These are phyloP conservation scores for Scartelaos histophorus DNA, from an alignment of 2,113 vertebrate genomes.

Conservation along the genomic window DNA sequence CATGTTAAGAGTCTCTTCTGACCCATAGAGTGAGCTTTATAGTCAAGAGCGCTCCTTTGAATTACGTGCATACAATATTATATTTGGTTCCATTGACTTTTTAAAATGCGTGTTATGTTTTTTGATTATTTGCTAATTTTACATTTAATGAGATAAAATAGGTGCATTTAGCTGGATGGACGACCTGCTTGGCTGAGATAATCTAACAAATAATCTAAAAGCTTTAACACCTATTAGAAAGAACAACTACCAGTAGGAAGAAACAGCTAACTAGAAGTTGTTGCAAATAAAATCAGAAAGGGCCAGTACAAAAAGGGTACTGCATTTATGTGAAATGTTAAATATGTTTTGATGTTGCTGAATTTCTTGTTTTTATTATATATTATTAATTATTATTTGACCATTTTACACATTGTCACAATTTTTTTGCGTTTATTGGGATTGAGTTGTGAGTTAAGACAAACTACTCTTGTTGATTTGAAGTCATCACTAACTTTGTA, in stretches of 20 bases:
- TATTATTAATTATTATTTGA: background rate
- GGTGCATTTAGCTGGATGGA: background rate
- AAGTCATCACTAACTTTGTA: constrained; percentile 44
- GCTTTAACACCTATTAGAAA: no score
- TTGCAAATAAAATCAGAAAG: background rate
- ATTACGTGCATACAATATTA: background rate
- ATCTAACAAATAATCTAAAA: no score
- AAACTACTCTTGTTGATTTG: background rate
- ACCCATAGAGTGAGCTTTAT: background rate
- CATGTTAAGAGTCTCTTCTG: background rate
- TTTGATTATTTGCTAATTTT: background rate
- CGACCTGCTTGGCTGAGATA: no score
- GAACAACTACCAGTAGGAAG: no score
- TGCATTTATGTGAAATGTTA: background rate
- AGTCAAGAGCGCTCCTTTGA: no score
- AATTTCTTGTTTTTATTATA: background rate
- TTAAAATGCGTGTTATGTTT: background rate
- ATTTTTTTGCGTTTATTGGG: background rate
- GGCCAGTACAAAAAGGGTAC: background rate
- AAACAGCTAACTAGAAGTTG: background rate
- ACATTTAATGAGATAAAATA: background rate
- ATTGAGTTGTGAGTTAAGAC: background rate
- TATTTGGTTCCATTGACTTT: background rate
- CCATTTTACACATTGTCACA: background rate
- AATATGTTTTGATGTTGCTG: background rate